Base-by-base conservation (phyloP, 1,140 invertebrate species). In the Whitmania pigra region DNA sequence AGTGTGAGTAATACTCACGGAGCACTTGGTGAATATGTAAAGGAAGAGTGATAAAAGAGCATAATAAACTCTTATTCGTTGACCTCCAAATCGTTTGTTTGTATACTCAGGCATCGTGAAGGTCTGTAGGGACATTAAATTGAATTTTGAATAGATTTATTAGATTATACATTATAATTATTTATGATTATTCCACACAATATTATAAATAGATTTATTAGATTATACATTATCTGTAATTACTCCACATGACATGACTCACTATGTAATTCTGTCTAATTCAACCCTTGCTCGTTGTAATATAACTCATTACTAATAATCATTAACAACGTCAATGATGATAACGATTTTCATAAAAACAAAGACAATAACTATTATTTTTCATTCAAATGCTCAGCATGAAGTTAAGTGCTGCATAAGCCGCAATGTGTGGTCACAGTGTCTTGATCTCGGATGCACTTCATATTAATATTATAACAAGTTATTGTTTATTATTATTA, bases 81-180 rank as follows among this genome's bases (percentile, higher is more conserved):
- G 80, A 27, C 86, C 86, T 5, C 86, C 86, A 76, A 87, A 87
- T 68, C 86, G 76, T 73, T 85, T 85, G 70, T 82, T 80, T 55
- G 87, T 78, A 75, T 87, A 87, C 77, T 87, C 86, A 6, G 86
- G 86, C 83, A 87, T 85, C 9, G 86, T 87, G 76, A 82, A 86
- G 9, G 86, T 82, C 83, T 85, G 71, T 27, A 70, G 36, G 43
- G 7, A 49, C 13, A 49, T 15, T 49, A 49, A 49, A 49, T 11
- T 25, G 29, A 0, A 69, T 20, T 49, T 66, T 53, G 15, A 17
- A 31, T 31, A 27, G 4, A 1, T 31, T 71, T 57, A 40, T 11
- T 53, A 2, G 11, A 55, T 55, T 13, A 40, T 36, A 11, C 9
- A 55, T 6, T 55, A 22, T 67, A 55, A 15, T 27, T 27, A 55